These are phyloP conservation scores for Idaea straminata DNA, from an alignment of 2,888 invertebrate genomes.

Conservation along the genomic window DNA sequence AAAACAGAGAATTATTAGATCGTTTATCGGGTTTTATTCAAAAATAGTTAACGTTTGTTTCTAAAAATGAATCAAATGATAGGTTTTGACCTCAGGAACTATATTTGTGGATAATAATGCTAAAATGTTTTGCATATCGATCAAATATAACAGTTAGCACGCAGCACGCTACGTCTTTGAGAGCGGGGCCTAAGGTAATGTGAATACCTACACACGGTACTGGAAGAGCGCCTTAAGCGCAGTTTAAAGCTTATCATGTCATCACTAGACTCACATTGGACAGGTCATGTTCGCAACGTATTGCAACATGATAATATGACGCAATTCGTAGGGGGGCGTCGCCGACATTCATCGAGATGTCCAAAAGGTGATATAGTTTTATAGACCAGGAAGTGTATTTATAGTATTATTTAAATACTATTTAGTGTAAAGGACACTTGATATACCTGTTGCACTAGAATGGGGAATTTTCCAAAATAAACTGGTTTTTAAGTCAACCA, in stretches of 20 bases:
- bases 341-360: slow-evolving; percentile 13
- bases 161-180: no score
- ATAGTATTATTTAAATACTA: slow-evolving; percentile 9
- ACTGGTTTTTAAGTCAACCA: background rate
- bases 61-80: no score
- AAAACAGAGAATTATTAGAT: no score
- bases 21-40: no score
- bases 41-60: no score
- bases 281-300: slow-evolving; percentile 2
- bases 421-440: slow-evolving; percentile 14
- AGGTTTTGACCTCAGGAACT: no score
- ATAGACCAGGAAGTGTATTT: slow-evolving; percentile 22
- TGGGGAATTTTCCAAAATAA: slow-evolving; percentile 3
- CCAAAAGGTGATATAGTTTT: slow-evolving; percentile 17
- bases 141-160: no score
- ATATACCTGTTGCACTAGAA: slow-evolving; percentile 20
- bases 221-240: no score
- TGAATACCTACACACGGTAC: no score
- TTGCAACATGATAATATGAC: background rate
- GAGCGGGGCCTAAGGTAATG: no score
- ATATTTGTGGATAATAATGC: no score
- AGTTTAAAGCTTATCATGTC: background rate
- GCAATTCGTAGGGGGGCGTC: slow-evolving; percentile 16
- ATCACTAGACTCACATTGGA: slow-evolving; percentile 10
- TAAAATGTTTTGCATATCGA: no score